These are phyloP conservation scores for Nematostella vectensis DNA, from an alignment of 92 coral and sea anemone species.

Conservation along the genomic window DNA sequence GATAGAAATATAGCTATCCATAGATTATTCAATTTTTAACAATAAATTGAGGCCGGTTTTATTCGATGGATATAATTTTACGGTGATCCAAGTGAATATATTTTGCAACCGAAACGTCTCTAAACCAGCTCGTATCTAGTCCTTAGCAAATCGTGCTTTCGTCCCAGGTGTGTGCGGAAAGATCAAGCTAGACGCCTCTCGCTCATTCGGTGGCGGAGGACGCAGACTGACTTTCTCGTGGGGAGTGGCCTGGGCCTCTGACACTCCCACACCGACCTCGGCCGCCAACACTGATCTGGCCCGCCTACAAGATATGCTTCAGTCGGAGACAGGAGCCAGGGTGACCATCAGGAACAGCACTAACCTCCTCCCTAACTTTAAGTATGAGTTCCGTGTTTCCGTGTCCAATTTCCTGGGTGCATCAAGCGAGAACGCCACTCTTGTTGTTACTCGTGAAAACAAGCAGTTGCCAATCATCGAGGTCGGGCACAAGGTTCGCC, in stretches of 20 bases:
- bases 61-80: too few species aligned
- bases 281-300: slow-evolving; percentile 12
- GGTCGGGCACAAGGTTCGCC: slow-evolving; percentile 25
- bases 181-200: slow-evolving; percentile 28
- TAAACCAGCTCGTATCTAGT: too few species aligned
- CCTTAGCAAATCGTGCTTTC: too few species aligned
- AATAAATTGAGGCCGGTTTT: too few species aligned
- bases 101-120: too few species aligned
- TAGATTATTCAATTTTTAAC: too few species aligned
- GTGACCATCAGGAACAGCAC: neutral
- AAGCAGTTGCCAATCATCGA: slow-evolving; percentile 34
- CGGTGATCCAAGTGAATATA: too few species aligned
- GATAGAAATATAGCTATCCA: too few species aligned
- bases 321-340: neutral
- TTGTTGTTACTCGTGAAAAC: slow-evolving; percentile 41
- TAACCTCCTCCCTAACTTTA: slow-evolving; percentile 16
- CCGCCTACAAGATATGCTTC: slow-evolving; percentile 1
- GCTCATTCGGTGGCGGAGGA: slow-evolving; percentile 55
- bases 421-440: slow-evolving; percentile 20
- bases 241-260: slow-evolving; percentile 39
- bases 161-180: slow-evolving; percentile 44
- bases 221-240: slow-evolving; percentile 43
- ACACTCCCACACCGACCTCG: slow-evolving; percentile 6
- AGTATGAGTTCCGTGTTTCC: slow-evolving; percentile 43
- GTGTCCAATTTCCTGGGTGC: slow-evolving; percentile 54